Base-by-base conservation (phyloP, 2,888 invertebrate species). In the Oscheius sp. region DNA sequence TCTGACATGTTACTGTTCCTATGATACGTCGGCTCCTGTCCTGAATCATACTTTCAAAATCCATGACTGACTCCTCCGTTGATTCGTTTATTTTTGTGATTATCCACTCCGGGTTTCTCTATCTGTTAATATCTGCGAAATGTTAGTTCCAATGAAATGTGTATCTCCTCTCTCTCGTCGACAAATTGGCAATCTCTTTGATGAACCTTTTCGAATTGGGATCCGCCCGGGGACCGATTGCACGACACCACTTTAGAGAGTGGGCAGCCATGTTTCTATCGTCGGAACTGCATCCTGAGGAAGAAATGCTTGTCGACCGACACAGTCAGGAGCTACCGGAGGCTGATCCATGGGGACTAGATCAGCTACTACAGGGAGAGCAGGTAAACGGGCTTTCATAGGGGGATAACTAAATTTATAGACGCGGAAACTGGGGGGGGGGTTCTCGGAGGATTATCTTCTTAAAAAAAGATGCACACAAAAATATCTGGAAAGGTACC, bases 311-410 rank as follows among this genome's bases (percentile, higher is more conserved):
- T n/a, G 44, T 59, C 26, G 59, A 59, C 44, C 1, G 59, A n/a
- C 44, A 44, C 3, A 30, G 28, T 12, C 59, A 59, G 20, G 59
- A 73, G 24, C 59, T 76, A 56, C 68, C 59, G 12, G 77, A 74
- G 54, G 72, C 77, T 14, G 77, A 82, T 80, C 81, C 82, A 41
- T 82, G 82, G 82, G 81, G 78, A 56, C 70, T 82, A 44, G 81
- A 82, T 67, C 78, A 82, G 50, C 64, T 82, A 22, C 74, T 82
- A 20, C 73, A 76, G 32, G 81, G 82, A 4, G 82, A 82, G 63
- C 77, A 80, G 74, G 82, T 81, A 33, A 14, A 4, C 8, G n/a
- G n/a, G n/a, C n/a, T n/a, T n/a, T n/a, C n/a, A n/a, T n/a, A n/a
- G n/a, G n/a, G n/a, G n/a, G n/a, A n/a, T n/a, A n/a, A n/a, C n/a